These are phyloP conservation scores for Protobothrops flavoviridis DNA, from an alignment of 2,113 vertebrate species.

Conservation along the genomic window DNA sequence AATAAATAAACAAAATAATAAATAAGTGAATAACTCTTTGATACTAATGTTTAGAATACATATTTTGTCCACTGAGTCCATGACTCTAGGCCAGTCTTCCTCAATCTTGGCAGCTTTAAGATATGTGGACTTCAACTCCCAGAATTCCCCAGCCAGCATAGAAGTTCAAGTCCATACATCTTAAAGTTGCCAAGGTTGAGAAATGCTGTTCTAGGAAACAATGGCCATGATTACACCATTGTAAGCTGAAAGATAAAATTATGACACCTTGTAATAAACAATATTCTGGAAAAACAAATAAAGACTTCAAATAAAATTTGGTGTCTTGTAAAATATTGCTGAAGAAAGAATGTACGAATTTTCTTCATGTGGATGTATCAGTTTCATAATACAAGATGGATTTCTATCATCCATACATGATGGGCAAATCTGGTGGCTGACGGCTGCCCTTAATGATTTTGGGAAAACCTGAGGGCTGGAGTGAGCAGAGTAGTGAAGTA, in stretches of 20 bases:
- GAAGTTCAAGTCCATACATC: too few species aligned
- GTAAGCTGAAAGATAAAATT: neutral
- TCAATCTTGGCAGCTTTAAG: neutral
- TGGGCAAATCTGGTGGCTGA: neutral
- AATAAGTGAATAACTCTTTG: neutral
- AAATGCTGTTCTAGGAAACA: neutral
- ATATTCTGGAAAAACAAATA: neutral
- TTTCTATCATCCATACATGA: neutral
- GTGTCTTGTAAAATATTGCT: constrained; percentile 66
- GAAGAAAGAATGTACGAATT: constrained; percentile 47
- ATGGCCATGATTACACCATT: neutral
- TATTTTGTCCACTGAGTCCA: neutral
- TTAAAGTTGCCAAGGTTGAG: too few species aligned
- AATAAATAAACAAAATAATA: neutral
- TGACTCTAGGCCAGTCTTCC: neutral
- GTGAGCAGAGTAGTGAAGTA: neutral
- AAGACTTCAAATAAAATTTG: constrained; percentile 62
- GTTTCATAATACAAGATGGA: neutral
- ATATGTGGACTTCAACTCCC: neutral
- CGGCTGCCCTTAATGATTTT: neutral
- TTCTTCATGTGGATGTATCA: constrained; percentile 39
- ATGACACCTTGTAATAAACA: neutral
- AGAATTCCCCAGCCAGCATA: too few species aligned
- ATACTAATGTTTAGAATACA: neutral
- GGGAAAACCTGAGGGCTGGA: neutral